Conservation (phyloP, 2,113 vertebrate genomes). For the Grammatotria lemairii region DNA sequence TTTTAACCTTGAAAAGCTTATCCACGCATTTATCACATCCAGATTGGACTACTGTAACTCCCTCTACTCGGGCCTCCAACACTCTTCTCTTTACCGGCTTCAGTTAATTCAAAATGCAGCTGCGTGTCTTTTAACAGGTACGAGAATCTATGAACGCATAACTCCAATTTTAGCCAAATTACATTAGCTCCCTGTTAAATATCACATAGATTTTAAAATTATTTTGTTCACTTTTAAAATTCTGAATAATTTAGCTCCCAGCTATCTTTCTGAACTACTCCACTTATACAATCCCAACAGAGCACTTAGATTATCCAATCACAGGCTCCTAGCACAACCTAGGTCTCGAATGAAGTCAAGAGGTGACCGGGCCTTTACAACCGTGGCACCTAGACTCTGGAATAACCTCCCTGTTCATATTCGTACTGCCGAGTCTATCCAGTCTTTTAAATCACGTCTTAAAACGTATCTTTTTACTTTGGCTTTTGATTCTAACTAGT, state of each 20-base stretch:
- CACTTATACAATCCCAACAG: not conserved
- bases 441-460: not conserved
- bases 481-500: not conserved
- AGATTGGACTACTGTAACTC: no score
- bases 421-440: not conserved
- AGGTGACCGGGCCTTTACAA: not conserved
- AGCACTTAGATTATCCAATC: not conserved
- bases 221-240: no score
- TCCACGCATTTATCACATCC: no score
- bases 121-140: no score
- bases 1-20: no score
- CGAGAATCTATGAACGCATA: fast-evolving
- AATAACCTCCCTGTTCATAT: not conserved
- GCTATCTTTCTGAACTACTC: not conserved
- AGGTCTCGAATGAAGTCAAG: not conserved
- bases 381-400: not conserved
- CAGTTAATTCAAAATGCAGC: no score
- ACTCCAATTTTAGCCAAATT: no score
- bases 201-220: no score
- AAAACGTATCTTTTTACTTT: not conserved
- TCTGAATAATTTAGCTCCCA: not conserved
- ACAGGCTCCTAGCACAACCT: not conserved
- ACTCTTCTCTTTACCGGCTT: no score
- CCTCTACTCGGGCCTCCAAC: no score
- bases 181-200: no score